Evolutionary conservation across 2,113 vertebrate species (phyloP), one percentile per base, ranked within the genome.

Genomic region (Myotis brandtii): DNA sequence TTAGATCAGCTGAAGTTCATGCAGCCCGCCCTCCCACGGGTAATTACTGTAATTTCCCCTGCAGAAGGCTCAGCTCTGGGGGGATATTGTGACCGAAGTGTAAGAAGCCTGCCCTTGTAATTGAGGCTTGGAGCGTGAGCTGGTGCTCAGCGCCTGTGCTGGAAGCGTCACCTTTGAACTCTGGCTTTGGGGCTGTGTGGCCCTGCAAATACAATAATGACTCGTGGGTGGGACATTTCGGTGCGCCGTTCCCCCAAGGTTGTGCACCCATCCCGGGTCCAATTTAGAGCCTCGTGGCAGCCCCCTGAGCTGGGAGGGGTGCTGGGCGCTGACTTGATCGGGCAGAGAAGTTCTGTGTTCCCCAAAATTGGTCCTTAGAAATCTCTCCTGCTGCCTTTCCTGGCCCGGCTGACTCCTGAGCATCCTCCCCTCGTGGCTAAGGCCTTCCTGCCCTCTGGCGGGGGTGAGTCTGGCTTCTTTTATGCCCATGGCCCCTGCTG

Each of bases 1-100:
- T 62, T 13, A 46, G 79, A 94, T 62, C 86, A 89, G 97, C 52
- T 10, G 1, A 43, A 92, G 95, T 95, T 96, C 96, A 46, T 0
- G 0, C 64, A 89, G 95, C 85, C 93, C 40, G 79, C 95, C 89
- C 92, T 93, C 90, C 56, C 1, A 3, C 4, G 7, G 82, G 32
- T 87, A 82, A 96, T 97, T 50, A 94, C 93, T 90, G 0, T 95
- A 85, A 96, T 98, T 97, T 93, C 64, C 84, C 75, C 83, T 1
- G 40, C 14, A n/a, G 40, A 77, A 40, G 70, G 83, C 82, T 89
- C 56, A 0, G 84, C 93, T 86, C 72, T 77, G 3, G 75, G 21
- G 6, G 50, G 96, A 89, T 92, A 66, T 25, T 96, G 95, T 97
- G 97, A 93, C 89, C 5, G 1, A 48, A 54, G 73, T 56, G 54